Percentiles rank a stretch among this genome's conserved stretches.
Conservation (phyloP, 2,888 invertebrate species). For the Paralinhomoeus sp. region DNA sequence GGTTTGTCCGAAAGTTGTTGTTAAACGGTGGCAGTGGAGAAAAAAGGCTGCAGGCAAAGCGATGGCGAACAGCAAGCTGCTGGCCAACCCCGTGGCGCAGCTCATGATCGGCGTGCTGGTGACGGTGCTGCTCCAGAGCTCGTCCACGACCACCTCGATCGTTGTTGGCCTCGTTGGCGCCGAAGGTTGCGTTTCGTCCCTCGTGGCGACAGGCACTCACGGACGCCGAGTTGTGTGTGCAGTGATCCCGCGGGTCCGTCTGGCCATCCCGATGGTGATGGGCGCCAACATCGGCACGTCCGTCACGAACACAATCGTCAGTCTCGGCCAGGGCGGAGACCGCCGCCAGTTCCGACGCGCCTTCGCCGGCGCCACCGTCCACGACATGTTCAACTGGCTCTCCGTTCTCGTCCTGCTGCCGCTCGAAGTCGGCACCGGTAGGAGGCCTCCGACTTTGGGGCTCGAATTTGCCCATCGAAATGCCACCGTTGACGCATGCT, state of each 20-base stretch:
- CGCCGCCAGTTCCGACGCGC: too few species aligned
- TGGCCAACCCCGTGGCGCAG: constrained; percentile 34
- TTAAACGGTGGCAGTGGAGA: too few species aligned
- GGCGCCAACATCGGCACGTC: constrained; percentile 36
- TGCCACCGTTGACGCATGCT: constrained; percentile 8
- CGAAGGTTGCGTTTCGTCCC: constrained; percentile 16
- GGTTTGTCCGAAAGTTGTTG: too few species aligned
- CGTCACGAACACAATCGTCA: too few species aligned
- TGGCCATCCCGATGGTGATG: constrained; percentile 30
- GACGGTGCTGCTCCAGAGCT: constrained; percentile 35
- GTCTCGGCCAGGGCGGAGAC: too few species aligned
- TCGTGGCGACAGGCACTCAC: neutral
- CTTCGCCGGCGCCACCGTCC: too few species aligned
- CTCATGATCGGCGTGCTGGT: constrained; percentile 36
- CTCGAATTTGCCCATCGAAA: neutral
- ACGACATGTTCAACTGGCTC: constrained; percentile 37
- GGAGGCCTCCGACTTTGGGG: neutral
- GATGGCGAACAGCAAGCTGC: too few species aligned
- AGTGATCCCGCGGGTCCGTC: neutral
- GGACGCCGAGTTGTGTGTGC: neutral
- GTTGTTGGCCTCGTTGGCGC: constrained; percentile 28
- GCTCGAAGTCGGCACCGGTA: constrained; percentile 30
- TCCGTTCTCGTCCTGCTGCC: constrained; percentile 33
- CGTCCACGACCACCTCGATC: constrained; percentile 33
- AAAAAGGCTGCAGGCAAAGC: too few species aligned